phyloP scores from a whole-genome alignment of 2,113 vertebrate species.

The Chloropsis hardwickii region DNA sequence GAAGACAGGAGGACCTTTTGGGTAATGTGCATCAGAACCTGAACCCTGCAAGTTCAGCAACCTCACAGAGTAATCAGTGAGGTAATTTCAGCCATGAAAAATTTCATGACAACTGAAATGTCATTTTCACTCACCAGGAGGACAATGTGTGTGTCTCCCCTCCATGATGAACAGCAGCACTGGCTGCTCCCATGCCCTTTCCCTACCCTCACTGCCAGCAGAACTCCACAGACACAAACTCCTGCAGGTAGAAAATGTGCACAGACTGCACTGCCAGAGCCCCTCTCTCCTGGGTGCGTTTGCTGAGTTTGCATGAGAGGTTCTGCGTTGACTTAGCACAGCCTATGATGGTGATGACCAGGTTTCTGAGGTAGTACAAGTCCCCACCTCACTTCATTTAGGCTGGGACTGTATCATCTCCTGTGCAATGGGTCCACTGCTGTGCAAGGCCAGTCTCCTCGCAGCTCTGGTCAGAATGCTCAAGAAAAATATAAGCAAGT shows the following conservation, averaged over 20 bases:
- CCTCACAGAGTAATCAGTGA: not conserved
- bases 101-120: not conserved
- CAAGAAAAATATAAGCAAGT: not conserved
- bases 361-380: not conserved
- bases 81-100: not conserved
- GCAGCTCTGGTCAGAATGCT: not conserved
- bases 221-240: not conserved
- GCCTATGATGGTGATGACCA: not conserved
- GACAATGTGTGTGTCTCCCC: not conserved
- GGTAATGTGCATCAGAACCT: not conserved
- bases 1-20: not conserved
- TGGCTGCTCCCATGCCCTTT: not conserved
- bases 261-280: not conserved
- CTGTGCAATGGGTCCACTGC: not conserved
- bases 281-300: not conserved
- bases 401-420: not conserved
- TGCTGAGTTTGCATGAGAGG: not conserved
- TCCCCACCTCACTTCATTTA: not conserved
- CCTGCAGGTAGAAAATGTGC: not conserved
- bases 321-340: not conserved
- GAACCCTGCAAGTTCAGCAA: not conserved
- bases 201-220: not conserved
- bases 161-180: not conserved
- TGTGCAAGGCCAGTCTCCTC: not conserved
- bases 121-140: not conserved